Evolutionary conservation across 2,113 vertebrate genomes (phyloP), one percentile per base, ranked within the genome.

Genomic region (Tragelaphus imberbis): DNA sequence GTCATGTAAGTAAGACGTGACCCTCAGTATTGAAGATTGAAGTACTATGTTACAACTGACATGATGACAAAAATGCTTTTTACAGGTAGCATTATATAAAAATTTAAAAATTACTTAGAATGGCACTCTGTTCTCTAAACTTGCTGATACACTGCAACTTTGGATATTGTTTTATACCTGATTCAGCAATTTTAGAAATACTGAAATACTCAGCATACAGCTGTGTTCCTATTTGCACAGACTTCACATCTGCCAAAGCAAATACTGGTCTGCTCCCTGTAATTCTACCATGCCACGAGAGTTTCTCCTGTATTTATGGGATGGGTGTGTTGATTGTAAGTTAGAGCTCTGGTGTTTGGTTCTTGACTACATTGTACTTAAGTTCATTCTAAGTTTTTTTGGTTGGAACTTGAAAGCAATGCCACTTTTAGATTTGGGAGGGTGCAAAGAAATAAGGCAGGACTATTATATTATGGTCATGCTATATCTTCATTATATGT

Each of bases 181-280:
- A 51, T 93, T 98, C 84, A 86, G 94, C 90, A 98, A 80, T 91
- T 97, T 97, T 21, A 85, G 75, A 81, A 93, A 51, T 12, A 95
- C 21, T 61, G 90, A 96, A 97, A 97, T 92, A 59, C 61, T 53
- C 86, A 53, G 19, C 25, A 65, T 98, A 96, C 2, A 92, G 65
- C 97, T 87, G 25, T 92, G 90, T 95, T 98, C 97, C 80, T 97
- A 88, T 98, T 98, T 95, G 94, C 92, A 87, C 95, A 98, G 97
- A 89, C 89, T 93, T 4, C 5, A 55, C 94, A 81, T 98, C n/a
- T 98, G 98, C 97, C 98, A 98, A 98, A 98, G 94, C 98, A 98
- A 98, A 98, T 84, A 97, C 88, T 97, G 17, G 6, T 90, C 91
- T 95, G 59, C 75, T 97, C 98, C 97, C 98, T 98, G 82, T 98